Base-by-base conservation (phyloP, 2,797 vertebrate genomes). In the Pseudochromis fuscus region DNA sequence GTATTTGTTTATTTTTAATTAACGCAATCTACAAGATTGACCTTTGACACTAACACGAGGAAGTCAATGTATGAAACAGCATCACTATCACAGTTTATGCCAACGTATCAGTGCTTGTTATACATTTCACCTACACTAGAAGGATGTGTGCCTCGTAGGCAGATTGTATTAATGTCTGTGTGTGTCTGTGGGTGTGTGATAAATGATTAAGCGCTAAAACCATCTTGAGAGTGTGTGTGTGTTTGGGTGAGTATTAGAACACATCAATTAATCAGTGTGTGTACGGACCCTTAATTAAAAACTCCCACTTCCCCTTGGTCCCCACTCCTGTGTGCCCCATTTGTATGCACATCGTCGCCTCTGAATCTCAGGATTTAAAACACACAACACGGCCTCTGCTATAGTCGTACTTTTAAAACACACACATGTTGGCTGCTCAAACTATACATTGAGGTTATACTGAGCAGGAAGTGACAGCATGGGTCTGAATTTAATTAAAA, bases 201-300 rank as follows among this genome's bases (percentile, higher is more conserved):
- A 19, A 6, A 82, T 66, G 40, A 78, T 74, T 59, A 82, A 63
- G 79, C 52, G 60, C 73, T 64, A 60, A 83, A 84, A 72, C 57
- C 67, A 63, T 57, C 30, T 28, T 30, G 15, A n/a, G n/a, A n/a
- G n/a, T 15, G 53, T 30, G 19, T n/a, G 74, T 18, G 13, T 28
- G 42, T 15, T 55, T 4, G 27, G 13, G 42, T 9, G 49, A 19
- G 11, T 31, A 74, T 80, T 70, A 75, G 56, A 78, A 67, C 35
- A 72, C 72, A 81, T 86, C 75, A 84, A 86, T 87, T 84, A 89
- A 87, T 87, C 83, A 77, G 81, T 35, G 61, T 80, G 77, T 77
- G 75, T 69, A 46, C 56, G 23, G 7, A 82, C 64, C 71, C 74
- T 87, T 89, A 89, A 91, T 92, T 91, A 87, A 89, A 85, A 77